Evolutionary conservation across 2,113 vertebrate genomes (phyloP).

Genomic region (Chlorodrepanis virens): DNA sequence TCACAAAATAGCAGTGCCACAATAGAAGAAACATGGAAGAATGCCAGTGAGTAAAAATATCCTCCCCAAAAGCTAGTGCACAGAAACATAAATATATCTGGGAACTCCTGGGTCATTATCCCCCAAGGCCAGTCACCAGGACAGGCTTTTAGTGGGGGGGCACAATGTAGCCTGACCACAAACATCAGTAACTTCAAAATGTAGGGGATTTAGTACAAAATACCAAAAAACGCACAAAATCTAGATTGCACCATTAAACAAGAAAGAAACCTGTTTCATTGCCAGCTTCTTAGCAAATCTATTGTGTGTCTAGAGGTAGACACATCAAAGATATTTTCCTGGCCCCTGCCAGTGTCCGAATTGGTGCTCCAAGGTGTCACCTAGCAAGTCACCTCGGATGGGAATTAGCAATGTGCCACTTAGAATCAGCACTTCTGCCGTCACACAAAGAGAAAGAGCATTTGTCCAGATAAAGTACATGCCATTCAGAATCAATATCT

Average conservation of each 20-base stretch:
- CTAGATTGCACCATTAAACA: background rate
- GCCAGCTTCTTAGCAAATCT: background rate
- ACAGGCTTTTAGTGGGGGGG: background rate
- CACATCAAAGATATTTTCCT: background rate
- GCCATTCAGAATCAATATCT: background rate
- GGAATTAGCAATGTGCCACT: background rate
- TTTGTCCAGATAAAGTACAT: background rate
- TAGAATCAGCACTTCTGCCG: background rate
- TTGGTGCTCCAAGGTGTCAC: background rate
- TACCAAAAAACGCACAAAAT: background rate
- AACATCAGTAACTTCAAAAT: background rate
- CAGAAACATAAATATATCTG: background rate
- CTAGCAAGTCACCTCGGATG: background rate
- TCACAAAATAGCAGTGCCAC: background rate
- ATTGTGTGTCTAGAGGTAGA: background rate
- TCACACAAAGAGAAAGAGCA: background rate
- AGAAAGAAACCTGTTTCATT: background rate
- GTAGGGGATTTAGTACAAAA: background rate
- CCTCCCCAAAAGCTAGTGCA: background rate
- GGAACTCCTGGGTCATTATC: background rate
- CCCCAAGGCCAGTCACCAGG: background rate
- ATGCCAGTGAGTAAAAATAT: slow-evolving; percentile 18
- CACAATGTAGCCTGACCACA: background rate
- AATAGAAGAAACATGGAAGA: slow-evolving; percentile 35
- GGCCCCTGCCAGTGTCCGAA: rapidly evolving